Conservation (phyloP, 2,888 invertebrate species). For the Salticus scenicus region DNA sequence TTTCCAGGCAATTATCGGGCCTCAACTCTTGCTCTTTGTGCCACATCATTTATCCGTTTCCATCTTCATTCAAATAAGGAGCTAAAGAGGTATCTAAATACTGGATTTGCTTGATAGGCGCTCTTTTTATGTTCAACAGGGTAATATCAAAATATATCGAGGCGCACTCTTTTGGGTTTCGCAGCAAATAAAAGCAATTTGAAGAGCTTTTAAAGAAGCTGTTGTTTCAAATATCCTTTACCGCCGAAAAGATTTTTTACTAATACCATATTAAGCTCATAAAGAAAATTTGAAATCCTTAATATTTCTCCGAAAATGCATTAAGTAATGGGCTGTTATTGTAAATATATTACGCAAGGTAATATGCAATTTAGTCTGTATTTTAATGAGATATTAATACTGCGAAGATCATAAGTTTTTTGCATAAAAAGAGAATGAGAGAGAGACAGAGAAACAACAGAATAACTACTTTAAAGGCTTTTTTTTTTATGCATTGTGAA, state of each 20-base stretch:
- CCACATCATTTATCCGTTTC: not conserved
- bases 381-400: no score
- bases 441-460: no score
- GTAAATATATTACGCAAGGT: no score
- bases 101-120: not conserved
- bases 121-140: not conserved
- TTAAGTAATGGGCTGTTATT: no score
- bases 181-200: not conserved
- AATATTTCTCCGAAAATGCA: no score
- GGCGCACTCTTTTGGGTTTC: not conserved
- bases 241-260: not conserved
- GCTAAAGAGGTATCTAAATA: constrained; percentile 6
- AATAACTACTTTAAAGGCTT: no score
- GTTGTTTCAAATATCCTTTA: not conserved
- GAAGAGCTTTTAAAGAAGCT: not conserved
- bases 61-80: constrained; percentile 6
- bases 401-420: no score
- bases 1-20: not conserved
- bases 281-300: not conserved
- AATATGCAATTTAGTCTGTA: no score
- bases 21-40: not conserved
- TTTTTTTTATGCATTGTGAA: no score
- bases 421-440: no score
- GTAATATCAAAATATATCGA: not conserved
- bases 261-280: not conserved